phyloP scores from a whole-genome alignment of 2,888 invertebrate genomes.

The Aphrophora alni region DNA sequence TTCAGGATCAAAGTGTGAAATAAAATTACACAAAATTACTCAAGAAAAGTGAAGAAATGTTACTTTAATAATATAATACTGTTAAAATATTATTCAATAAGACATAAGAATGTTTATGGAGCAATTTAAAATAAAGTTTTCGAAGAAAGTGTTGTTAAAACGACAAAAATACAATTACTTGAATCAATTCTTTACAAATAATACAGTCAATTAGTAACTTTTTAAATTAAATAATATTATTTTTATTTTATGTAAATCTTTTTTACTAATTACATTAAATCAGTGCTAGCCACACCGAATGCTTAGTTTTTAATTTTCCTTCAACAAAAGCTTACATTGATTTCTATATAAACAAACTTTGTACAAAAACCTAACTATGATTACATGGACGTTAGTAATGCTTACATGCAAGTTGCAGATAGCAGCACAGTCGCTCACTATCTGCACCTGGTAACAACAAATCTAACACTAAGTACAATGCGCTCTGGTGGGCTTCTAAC shows the following conservation, averaged over 20 bases:
- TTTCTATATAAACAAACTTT: slow-evolving; percentile 35
- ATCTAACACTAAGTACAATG: neutral
- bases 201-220: neutral
- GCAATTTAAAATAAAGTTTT: neutral
- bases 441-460: neutral
- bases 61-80: neutral
- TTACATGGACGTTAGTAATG: slow-evolving; percentile 21
- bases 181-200: neutral
- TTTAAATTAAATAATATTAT: neutral
- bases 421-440: neutral
- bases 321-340: slow-evolving; percentile 31
- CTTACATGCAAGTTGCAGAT: neutral
- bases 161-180: neutral
- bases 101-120: neutral
- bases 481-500: neutral
- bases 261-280: neutral
- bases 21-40: neutral
- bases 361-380: slow-evolving; percentile 34
- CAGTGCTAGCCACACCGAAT: neutral
- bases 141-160: neutral
- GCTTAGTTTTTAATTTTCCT: slow-evolving; percentile 25
- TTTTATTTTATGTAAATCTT: neutral
- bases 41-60: neutral
- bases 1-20: neutral
- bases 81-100: neutral